Base-by-base conservation (phyloP, 2,797 vertebrate species). In the Alectoris magna region DNA sequence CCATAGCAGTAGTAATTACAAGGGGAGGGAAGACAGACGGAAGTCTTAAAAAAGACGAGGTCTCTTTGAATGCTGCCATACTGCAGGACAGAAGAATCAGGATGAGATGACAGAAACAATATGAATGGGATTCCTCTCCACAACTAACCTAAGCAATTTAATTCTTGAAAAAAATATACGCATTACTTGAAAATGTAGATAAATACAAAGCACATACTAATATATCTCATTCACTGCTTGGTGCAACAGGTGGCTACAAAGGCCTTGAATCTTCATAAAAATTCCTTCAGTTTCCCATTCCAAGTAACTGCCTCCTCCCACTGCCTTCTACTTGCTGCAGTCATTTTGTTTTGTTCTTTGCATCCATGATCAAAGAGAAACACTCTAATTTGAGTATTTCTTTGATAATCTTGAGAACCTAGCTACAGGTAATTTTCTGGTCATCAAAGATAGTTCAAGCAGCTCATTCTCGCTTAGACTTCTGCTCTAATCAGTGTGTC, bases 391-490 rank as follows among this genome's bases (percentile, higher is more conserved):
- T 66, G 80, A 90, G 38, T 74, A 82, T 67, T 46, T 79, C 89
- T 93, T 79, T 95, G 96, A 91, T 92, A 91, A 93, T 87, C 85
- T 84, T 75, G 51, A 88, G 80, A 73, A 93, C 70, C 26, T 36
- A 91, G 64, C 80, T 93, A 88, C 68, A 94, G 91, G 91, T 95
- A 82, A 84, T 77, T 91, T 93, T 90, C 83, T 59, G 64, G 62
- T 77, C 91, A 91, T 95, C 93, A 95, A 93, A 94, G 88, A 62
- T 49, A 62, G 81, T 72, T 95, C 86, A 89, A 93, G 75, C 69
- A 88, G 75, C 81, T 94, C 90, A 51, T 92, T 87, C 86, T 90
- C 84, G 77, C 66, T 71, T 69, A 77, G 72, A 74, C 69, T 87
- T 6, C 88, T 91, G 88, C 82, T 76, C 71, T 94, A 94, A 95